Evolutionary conservation across 53 echinoderm and acorn worm genomes (phyloP), one percentile per base, ranked within the genome.

Genomic region (Hippasteria phrygiana): DNA sequence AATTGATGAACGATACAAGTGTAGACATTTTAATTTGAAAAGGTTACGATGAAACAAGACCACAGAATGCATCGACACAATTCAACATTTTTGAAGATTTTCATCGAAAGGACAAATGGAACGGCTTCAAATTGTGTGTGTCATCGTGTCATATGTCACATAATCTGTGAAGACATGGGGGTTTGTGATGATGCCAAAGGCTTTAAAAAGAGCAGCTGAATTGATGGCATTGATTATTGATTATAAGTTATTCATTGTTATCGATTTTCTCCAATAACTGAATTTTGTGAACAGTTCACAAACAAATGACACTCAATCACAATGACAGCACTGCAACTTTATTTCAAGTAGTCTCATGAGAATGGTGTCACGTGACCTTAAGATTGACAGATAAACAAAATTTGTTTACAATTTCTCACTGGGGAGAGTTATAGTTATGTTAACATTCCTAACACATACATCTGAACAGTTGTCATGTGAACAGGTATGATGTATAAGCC

Each of bases 401-500:
- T 42, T 79, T 87, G 87, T 91, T 87, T 87, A 87, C 87, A 40
- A 27, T 91, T 67, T 76, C 66, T 18, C 66, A 75, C 87, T 87
- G 48, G 79, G 66, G 89, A 71, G 89, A 43, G 41, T 64, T 38
- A 48, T 43, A 79, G n/a, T n/a, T 54, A 67, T 80, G 53, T 22
- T 55, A 53, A 70, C 54, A 80, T 79, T 78, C 78, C 70, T 51
- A 24, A 66, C 72, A 53, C 33, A 53, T 89, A 51, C 38, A 70
- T 85, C 71, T 50, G 14, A 85, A 71, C 50, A 71, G 85, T 85
- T 85, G 85, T 85, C 85, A 89, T 89, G 89, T 80, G 89, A 89
- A 89, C 89, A 89, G 89, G 89, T 89, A 89, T 79, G 89, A 89
- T 79, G 80, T 71, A 89, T 80, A 89, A 70, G 78, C 67, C 80